A percentile compares a stretch with the other conserved stretches of the same genome.
Evolutionary conservation across 1,140 invertebrate genomes (phyloP).

Genomic region (Drosophila watanabei): DNA sequence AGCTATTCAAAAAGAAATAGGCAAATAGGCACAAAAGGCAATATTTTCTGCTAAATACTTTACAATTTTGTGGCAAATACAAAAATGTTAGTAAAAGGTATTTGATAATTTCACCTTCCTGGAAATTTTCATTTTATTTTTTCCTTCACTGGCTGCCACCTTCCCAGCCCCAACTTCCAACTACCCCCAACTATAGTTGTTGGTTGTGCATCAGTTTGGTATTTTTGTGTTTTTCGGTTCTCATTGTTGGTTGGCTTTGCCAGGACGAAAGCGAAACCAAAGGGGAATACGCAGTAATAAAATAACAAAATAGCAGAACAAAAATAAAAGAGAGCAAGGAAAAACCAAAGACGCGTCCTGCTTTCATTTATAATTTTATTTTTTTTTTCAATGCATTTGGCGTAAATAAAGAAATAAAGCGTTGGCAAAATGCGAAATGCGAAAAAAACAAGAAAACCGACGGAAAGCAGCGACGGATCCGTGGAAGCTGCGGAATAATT

Average conservation of each 20-base stretch:
- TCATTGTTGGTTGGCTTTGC: conserved; percentile 70
- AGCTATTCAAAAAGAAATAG: no score
- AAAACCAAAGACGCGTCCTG: conserved; percentile 54
- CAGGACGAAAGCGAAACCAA: conserved; percentile 68
- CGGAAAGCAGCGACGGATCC: neutral
- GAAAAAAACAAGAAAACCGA: conserved; percentile 24
- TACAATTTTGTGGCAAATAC: neutral
- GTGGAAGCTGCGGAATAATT: conserved; percentile 64
- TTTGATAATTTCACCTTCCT: conserved; percentile 10
- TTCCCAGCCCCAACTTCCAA: neutral
- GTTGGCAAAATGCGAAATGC: conserved; percentile 55
- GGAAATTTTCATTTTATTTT: conserved; percentile 7
- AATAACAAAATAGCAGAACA: conserved; percentile 77
- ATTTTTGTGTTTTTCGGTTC: conserved; percentile 50
- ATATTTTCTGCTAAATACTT: neutral
- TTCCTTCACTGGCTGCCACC: neutral
- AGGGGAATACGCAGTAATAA: conserved; percentile 68
- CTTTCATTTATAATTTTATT: conserved; percentile 83
- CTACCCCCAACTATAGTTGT: neutral
- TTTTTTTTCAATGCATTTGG: conserved; percentile 79
- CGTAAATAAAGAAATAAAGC: conserved; percentile 75
- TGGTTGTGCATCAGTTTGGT: conserved; percentile 49
- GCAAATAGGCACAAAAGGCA: neutral
- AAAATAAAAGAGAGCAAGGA: conserved; percentile 44
- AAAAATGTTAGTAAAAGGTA: conserved; percentile 8